These are phyloP conservation scores for Cyanoderma ruficeps DNA, from an alignment of 2,113 vertebrate species.

Conservation along the genomic window DNA sequence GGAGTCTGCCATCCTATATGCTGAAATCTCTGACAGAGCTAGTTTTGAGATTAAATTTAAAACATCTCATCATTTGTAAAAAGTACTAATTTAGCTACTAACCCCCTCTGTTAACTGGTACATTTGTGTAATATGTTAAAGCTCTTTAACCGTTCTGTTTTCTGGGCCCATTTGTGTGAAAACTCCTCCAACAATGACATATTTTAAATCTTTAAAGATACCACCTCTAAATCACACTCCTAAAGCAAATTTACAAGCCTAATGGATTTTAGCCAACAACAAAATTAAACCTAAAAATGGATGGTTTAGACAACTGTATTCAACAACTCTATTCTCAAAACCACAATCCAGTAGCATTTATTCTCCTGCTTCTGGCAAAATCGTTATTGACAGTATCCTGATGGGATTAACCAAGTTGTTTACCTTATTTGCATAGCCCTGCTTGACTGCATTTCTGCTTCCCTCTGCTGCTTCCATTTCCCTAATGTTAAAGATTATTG, in stretches of 20 bases:
- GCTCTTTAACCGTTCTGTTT: not conserved
- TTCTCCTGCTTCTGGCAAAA: not conserved
- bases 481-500: not conserved
- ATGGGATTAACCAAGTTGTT: not conserved
- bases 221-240: not conserved
- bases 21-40: not conserved
- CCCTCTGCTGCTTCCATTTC: not conserved
- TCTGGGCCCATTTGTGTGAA: not conserved
- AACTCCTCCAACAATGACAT: not conserved
- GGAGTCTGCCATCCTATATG: not conserved
- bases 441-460: not conserved
- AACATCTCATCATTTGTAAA: not conserved
- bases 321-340: not conserved
- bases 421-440: not conserved
- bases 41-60: not conserved
- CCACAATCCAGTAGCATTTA: fast-evolving
- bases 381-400: not conserved
- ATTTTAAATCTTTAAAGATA: not conserved
- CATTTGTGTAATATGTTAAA: not conserved
- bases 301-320: not conserved
- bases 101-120: not conserved
- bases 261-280: not conserved
- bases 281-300: not conserved
- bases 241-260: not conserved
- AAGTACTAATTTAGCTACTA: not conserved